Evolutionary conservation across 2,888 invertebrate genomes (phyloP), one percentile per base, ranked within the genome.

Genomic region (Drosophila glabriapex): DNA sequence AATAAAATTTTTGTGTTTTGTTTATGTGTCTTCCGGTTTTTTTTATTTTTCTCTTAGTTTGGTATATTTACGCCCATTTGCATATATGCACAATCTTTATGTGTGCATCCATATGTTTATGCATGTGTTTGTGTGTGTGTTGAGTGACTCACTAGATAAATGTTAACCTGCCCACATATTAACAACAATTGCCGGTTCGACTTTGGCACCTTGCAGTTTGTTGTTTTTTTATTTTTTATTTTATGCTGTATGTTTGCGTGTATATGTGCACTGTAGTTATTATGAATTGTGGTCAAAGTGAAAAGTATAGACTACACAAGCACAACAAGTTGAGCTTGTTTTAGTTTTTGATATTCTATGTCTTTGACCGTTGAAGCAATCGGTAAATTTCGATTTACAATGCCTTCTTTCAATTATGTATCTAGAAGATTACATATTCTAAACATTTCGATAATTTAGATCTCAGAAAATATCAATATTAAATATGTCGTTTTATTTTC

Each of bases 61-160:
- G 54, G 50, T 66, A 58, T 46, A 78, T 53, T 71, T 52, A 78
- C 76, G 76, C 79, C 76, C 73, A 79, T 78, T 74, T 75, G 67
- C 78, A 78, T 76, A 60, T n/a, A 25, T 54, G 54, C 25, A 54
- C 19, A 54, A 54, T 54, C 25, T 55, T 25, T 22, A 37, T 55
- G 55, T 61, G 16, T 33, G 49, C 37, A 35, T 58, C 35, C 53
- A 62, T 54, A 19, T 59, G 52, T 76, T 31, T 60, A 37, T 72
- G 46, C 63, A 25, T 46, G 22, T 46, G 60, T 65, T 33, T 67
- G 50, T 33, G 49, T 50, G 35, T 65, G 35, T 61, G 56, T 54
- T 55, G 62, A 39, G 69, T 80, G 80, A 80, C 54, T 80, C 80
- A 80, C 74, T 80, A 78, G 78, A 67, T 77, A 80, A 80, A 77